phyloP scores from a whole-genome alignment of 2,888 invertebrate species.

The Eupithecia inturbata region DNA sequence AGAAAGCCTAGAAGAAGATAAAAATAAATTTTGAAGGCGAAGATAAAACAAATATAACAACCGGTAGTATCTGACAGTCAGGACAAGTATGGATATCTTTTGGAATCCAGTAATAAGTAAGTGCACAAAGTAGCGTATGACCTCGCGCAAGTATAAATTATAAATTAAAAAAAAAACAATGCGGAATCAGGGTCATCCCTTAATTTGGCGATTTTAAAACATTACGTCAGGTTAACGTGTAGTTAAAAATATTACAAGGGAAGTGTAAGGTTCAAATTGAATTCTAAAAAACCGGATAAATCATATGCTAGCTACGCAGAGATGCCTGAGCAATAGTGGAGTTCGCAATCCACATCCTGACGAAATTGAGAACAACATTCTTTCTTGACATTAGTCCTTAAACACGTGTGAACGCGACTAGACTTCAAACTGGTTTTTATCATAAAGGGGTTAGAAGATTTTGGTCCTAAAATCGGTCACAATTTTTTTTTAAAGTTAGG shows the following conservation, averaged over 20 bases:
- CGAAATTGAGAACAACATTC: not conserved
- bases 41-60: constrained; percentile 24
- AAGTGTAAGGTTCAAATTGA: not conserved
- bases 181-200: constrained; percentile 1
- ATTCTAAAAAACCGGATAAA: not conserved
- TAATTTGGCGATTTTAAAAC: not conserved
- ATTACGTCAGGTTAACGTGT: not conserved
- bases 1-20: constrained; percentile 24
- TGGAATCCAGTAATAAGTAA: not conserved
- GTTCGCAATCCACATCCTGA: constrained; percentile 6
- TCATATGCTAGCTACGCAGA: not conserved
- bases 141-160: not conserved
- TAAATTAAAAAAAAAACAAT: not conserved
- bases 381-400: not conserved
- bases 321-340: not conserved
- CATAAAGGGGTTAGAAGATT: too few relatives aligned
- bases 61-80: constrained; percentile 21
- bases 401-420: not conserved
- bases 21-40: constrained; percentile 29
- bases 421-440: not conserved
- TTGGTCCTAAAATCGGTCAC: too few relatives aligned
- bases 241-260: not conserved
- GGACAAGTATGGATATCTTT: constrained; percentile 13
- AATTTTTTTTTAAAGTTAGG: too few relatives aligned
- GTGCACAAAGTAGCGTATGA: not conserved